These are phyloP conservation scores for Vicugna pacos DNA, from an alignment of 2,113 vertebrate genomes.

Conservation along the genomic window DNA sequence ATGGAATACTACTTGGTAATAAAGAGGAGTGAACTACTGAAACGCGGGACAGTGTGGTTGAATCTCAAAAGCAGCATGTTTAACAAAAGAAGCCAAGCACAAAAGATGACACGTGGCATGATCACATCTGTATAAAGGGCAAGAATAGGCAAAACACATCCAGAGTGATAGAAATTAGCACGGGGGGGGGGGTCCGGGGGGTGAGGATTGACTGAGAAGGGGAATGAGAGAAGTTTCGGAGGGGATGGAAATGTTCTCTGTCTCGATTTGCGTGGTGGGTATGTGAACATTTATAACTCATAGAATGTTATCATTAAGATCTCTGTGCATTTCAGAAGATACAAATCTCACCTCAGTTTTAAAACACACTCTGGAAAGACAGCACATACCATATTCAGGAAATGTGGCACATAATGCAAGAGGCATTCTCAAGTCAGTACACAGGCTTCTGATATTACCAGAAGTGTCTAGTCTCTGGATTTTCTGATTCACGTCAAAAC, in stretches of 20 bases:
- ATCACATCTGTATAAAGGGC: background rate
- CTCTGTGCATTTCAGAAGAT: background rate
- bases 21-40: background rate
- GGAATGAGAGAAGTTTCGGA: background rate
- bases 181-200: too few relatives aligned
- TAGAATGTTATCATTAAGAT: background rate
- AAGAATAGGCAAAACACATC: background rate
- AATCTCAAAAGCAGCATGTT: background rate
- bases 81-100: background rate
- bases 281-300: background rate
- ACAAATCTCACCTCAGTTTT: background rate
- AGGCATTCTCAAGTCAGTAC: background rate
- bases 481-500: background rate
- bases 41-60: background rate
- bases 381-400: background rate
- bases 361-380: background rate
- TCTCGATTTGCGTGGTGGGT: background rate
- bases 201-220: background rate
- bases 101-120: accelerated
- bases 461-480: background rate
- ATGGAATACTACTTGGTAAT: background rate
- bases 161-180: too few relatives aligned
- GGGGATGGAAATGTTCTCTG: background rate
- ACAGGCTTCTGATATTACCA: background rate
- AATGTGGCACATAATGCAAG: background rate